These are phyloP conservation scores for Brachyhypopomus occidentalis DNA, from an alignment of 2,113 vertebrate genomes.

Conservation along the genomic window DNA sequence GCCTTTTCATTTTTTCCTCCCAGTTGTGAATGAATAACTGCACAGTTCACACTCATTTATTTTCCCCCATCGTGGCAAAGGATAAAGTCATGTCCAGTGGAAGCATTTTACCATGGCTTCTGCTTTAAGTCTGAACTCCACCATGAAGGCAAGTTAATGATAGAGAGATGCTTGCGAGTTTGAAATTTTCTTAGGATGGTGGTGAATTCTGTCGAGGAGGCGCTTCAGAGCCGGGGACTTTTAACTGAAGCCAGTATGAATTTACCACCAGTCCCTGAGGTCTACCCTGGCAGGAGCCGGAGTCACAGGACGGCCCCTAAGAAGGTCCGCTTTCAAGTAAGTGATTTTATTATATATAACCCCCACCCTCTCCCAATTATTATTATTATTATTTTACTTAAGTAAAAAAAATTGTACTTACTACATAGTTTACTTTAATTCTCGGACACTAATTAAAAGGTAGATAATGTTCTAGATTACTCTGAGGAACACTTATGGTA, in stretches of 20 bases:
- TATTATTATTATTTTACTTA: too few species aligned
- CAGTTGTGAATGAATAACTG: constrained; percentile 35
- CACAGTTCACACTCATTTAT: constrained; percentile 25
- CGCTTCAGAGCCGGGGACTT: not conserved
- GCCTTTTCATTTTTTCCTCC: constrained; percentile 31
- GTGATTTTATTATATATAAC: not conserved
- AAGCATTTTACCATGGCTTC: not conserved
- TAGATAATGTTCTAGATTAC: too few species aligned
- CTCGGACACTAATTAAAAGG: too few species aligned
- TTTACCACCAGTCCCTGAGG: not conserved
- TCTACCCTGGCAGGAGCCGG: constrained; percentile 4
- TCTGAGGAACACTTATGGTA: too few species aligned
- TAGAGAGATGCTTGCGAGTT: not conserved
- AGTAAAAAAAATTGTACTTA: too few species aligned
- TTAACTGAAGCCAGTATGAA: not conserved
- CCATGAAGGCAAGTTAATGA: not conserved
- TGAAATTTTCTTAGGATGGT: not conserved
- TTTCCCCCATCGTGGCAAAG: not conserved
- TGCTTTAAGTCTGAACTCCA: not conserved
- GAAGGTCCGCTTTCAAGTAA: constrained; percentile 50
- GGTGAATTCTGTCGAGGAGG: not conserved
- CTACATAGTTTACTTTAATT: too few species aligned
- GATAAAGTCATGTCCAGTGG: not conserved
- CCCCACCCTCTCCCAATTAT: too few species aligned
- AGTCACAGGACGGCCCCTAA: constrained; percentile 23